Percentiles rank a stretch among this genome's conserved stretches.
These are phyloP conservation scores for Melanaphis sacchari DNA, from an alignment of 1,140 invertebrate genomes.

Conservation along the genomic window DNA sequence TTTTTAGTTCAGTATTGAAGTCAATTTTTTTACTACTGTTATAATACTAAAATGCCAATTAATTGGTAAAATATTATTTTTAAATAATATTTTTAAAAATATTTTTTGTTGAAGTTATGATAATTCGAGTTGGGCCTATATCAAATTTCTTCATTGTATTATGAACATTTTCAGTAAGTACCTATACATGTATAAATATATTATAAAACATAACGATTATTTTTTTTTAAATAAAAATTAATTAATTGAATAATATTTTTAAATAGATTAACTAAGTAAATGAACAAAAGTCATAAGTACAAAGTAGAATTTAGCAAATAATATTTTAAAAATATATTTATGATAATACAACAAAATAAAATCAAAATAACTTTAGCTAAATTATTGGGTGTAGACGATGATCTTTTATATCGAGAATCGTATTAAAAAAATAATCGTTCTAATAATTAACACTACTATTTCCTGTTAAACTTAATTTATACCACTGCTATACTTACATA, in stretches of 20 bases:
- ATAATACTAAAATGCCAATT: background rate
- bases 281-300: too few species aligned
- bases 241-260: too few species aligned
- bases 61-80: background rate
- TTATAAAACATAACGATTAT: background rate
- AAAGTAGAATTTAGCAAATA: too few species aligned
- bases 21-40: background rate
- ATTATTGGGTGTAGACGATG: too few species aligned
- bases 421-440: background rate
- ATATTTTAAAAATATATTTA: too few species aligned
- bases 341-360: too few species aligned
- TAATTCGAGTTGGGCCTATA: background rate
- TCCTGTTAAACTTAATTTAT: background rate
- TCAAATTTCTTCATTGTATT: background rate
- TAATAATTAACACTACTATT: background rate
- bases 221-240: background rate
- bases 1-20: background rate
- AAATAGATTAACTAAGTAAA: too few species aligned
- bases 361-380: too few species aligned
- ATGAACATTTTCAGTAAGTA: background rate
- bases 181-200: background rate
- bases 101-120: background rate
- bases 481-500: background rate
- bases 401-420: too few species aligned
- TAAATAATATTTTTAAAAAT: background rate